A percentile compares a stretch with the other conserved stretches of the same genome.
These are phyloP conservation scores for Byasa hedistus DNA, from an alignment of 2,888 invertebrate genomes.

Conservation along the genomic window DNA sequence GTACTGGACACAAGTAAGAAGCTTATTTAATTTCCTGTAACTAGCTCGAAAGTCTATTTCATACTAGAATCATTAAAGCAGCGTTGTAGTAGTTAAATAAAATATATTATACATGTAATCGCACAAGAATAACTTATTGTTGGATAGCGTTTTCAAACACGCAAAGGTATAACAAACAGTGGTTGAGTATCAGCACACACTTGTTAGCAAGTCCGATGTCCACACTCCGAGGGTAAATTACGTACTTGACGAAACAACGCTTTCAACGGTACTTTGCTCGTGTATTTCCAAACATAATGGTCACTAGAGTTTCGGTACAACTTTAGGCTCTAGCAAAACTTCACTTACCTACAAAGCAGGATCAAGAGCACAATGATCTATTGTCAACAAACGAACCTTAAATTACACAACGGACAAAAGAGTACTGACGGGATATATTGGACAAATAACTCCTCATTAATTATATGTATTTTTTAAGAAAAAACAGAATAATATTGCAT, in stretches of 20 bases:
- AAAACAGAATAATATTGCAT: too few species aligned
- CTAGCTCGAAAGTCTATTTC: too few species aligned
- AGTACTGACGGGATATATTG: neutral
- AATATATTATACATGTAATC: neutral
- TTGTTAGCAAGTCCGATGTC: slow-evolving; percentile 10
- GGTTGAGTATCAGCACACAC: slow-evolving; percentile 19
- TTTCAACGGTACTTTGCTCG: slow-evolving; percentile 4
- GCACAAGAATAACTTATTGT: neutral
- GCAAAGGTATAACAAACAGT: slow-evolving; percentile 15
- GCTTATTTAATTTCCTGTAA: too few species aligned
- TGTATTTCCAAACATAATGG: slow-evolving; percentile 6
- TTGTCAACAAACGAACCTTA: neutral
- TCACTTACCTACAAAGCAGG: neutral
- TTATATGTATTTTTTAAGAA: too few species aligned
- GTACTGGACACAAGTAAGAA: too few species aligned
- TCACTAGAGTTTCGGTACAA: slow-evolving; percentile 5
- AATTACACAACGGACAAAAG: neutral
- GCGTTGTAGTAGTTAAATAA: neutral
- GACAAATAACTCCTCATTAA: too few species aligned
- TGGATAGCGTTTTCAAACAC: neutral
- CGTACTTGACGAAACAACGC: slow-evolving; percentile 21
- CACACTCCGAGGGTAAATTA: slow-evolving; percentile 16
- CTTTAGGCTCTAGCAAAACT: neutral
- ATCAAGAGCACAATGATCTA: neutral
- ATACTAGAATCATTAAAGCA: too few species aligned